Evolutionary conservation across 1,140 invertebrate species (phyloP).

Genomic region (Dolichoris vasculosae): DNA sequence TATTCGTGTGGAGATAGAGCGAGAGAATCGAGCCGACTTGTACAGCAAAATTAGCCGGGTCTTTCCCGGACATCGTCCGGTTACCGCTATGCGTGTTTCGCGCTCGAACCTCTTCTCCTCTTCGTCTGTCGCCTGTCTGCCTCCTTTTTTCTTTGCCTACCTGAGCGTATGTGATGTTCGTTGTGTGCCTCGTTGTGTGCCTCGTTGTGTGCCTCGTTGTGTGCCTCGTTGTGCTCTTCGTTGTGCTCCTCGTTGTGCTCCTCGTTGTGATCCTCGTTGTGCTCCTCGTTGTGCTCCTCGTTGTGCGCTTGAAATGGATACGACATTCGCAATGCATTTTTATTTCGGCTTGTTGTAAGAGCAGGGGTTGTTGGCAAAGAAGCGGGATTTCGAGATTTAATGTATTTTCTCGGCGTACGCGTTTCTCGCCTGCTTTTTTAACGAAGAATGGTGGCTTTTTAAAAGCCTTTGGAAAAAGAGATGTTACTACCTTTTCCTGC

Average conservation of each 20-base stretch:
- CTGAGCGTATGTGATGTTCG: neutral
- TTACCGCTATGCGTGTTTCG: constrained; percentile 51
- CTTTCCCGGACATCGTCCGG: constrained; percentile 61
- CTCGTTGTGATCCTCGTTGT: neutral
- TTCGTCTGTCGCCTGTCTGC: neutral
- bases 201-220: neutral
- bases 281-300: neutral
- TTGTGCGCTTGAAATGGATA: neutral
- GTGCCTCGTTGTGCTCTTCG: neutral
- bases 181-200: neutral
- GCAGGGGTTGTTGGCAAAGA: neutral
- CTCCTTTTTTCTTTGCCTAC: neutral
- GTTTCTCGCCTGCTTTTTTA: neutral
- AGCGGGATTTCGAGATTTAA: neutral
- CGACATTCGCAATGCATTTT: neutral
- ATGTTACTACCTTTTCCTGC: neutral
- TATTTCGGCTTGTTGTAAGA: neutral
- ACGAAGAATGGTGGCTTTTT: neutral
- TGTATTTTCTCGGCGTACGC: neutral
- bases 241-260: neutral
- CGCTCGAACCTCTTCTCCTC: constrained; percentile 44
- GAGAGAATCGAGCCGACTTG: constrained; percentile 15
- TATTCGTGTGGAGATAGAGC: constrained; percentile 17
- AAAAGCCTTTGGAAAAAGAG: neutral
- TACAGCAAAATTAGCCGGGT: constrained; percentile 65